Conservation (phyloP, 2,888 invertebrate genomes). For the Brachylomia viminalis region DNA sequence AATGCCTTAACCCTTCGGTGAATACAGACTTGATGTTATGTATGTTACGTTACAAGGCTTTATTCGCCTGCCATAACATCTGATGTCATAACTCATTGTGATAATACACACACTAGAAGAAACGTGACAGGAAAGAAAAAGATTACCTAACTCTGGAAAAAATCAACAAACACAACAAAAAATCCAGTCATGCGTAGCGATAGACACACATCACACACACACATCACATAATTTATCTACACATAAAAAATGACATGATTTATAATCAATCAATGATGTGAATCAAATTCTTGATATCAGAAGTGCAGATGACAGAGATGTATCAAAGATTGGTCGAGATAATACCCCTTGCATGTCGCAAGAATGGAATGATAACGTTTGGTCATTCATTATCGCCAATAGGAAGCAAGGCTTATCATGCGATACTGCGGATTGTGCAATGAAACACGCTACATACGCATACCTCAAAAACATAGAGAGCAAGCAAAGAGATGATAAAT, state of each 20-base stretch:
- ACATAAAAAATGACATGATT: background rate
- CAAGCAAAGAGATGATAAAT: background rate
- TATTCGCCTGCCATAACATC: background rate
- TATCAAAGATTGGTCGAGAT: constrained; percentile 40
- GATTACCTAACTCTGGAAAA: background rate
- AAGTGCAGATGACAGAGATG: constrained; percentile 25
- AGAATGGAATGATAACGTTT: constrained; percentile 12
- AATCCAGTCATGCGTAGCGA: background rate
- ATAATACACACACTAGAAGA: background rate
- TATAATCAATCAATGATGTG: background rate
- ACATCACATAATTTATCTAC: too few relatives aligned
- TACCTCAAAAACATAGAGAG: background rate
- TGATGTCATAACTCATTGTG: background rate
- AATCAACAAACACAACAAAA: background rate
- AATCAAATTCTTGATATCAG: constrained; percentile 7
- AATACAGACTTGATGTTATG: background rate
- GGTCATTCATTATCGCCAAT: background rate
- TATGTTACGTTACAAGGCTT: background rate
- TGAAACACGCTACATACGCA: background rate
- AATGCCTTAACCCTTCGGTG: too few relatives aligned
- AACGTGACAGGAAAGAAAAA: constrained; percentile 12
- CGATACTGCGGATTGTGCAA: background rate
- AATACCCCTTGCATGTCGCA: background rate
- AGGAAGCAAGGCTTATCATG: background rate
- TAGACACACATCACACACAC: too few relatives aligned